These are phyloP conservation scores for Mayetiola destructor DNA, from an alignment of 2,888 invertebrate genomes.

Conservation along the genomic window DNA sequence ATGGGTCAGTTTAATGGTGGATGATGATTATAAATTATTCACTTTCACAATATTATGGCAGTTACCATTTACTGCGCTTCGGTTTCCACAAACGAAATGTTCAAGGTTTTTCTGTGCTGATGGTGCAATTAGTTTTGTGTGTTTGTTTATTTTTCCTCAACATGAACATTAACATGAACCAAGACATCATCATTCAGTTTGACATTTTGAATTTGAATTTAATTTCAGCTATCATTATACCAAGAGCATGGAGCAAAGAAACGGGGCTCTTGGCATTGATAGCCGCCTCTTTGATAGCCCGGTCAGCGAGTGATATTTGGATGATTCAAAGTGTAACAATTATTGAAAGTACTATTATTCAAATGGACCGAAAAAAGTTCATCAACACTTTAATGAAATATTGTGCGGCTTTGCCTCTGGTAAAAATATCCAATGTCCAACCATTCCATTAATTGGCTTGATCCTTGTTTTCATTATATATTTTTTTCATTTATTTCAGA, in stretches of 20 bases:
- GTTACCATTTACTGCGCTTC: no score
- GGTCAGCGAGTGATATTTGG: constrained; percentile 94
- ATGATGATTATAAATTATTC: no score
- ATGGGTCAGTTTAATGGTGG: no score
- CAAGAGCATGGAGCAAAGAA: constrained; percentile 64
- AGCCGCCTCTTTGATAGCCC: constrained; percentile 65
- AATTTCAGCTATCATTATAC: constrained; percentile 51
- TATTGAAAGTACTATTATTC: constrained; percentile 89
- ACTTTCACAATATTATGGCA: no score
- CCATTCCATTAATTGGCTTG: constrained; percentile 12
- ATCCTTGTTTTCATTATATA: background rate
- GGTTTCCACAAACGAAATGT: no score
- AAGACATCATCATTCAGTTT: no score
- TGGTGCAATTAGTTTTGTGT: no score
- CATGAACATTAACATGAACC: no score
- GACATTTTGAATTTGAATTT: no score
- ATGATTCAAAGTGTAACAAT: constrained; percentile 89
- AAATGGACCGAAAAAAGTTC: constrained; percentile 67
- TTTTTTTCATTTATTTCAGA: constrained; percentile 41
- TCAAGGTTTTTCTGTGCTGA: no score
- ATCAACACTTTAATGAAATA: constrained; percentile 59
- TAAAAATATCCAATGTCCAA: constrained; percentile 35
- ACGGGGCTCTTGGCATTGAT: constrained; percentile 56
- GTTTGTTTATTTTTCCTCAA: no score
- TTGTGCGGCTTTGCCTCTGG: constrained; percentile 73